Conservation (phyloP, 1,140 invertebrate genomes). For the Steinernema khuongi region DNA sequence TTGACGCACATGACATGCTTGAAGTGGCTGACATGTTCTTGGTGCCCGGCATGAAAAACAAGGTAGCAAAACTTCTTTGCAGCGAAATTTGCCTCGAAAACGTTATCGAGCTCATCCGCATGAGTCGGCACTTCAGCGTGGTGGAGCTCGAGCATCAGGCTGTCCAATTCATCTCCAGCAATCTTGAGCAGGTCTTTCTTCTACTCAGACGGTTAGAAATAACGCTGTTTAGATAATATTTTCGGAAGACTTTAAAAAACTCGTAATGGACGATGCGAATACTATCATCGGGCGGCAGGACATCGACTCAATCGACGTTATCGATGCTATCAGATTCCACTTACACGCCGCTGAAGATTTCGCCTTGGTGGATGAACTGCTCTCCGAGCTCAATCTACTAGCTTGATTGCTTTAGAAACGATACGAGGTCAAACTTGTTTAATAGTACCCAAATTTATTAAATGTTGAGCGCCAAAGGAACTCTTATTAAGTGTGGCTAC, state of each 20-base stretch:
- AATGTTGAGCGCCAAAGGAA: not conserved
- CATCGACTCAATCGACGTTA: not conserved
- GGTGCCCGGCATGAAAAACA: not conserved
- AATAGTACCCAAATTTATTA: not conserved
- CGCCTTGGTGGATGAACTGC: not conserved
- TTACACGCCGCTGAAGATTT: not conserved
- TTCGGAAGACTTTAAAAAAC: not conserved
- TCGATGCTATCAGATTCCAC: not conserved
- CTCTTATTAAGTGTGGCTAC: not conserved
- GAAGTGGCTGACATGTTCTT: not conserved
- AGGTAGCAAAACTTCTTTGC: not conserved
- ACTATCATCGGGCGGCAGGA: not conserved
- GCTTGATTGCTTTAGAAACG: not conserved
- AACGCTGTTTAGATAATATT: not conserved
- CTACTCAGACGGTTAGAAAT: not conserved
- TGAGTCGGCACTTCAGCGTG: not conserved
- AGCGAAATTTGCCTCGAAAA: not conserved
- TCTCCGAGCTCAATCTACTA: not conserved
- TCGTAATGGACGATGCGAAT: not conserved
- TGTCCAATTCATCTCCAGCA: not conserved
- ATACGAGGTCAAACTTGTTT: no score
- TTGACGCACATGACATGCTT: not conserved
- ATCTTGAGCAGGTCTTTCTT: not conserved
- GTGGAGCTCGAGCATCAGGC: not conserved
- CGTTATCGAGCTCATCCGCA: not conserved